Base-by-base conservation (phyloP, 23 tunicate genomes). In the Phallusia fumigata region DNA sequence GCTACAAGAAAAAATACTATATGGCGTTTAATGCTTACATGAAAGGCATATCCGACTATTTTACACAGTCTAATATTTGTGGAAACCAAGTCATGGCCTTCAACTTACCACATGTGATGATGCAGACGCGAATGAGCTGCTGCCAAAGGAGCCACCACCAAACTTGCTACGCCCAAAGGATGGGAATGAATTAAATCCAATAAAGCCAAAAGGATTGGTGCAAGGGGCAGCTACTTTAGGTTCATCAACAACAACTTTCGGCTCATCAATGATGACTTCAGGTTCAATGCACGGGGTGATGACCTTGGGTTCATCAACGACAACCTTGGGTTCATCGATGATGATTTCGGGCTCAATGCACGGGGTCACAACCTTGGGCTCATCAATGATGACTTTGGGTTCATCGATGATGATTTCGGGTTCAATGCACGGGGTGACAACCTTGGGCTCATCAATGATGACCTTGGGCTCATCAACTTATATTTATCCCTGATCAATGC, bases 261-360 rank as follows among this genome's bases (percentile, higher is more conserved):
- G 58, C 18, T 51, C 58, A 51, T 51, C 58, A 18, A 51, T 51
- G 18, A 51, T 51, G 58, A 51, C 18, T 51, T 51, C 58, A 13
- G 58, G 58, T 51, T 51, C n/a, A n/a, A n/a, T 51, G 69, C 28
- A 58, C 16, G 69, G 69, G 28, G 69, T 22, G 5, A 58, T 21
- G 3, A 58, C 69, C 69, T 40, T 40, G 47, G 69, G 69, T 22
- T 58, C 69, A 58, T 58, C 69, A 58, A 58, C 28, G 69, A 58
- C n/a, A n/a, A n/a, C n/a, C 69, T 40, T 40, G 47, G 69, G 69
- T 22, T 58, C 69, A 58, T 58, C 69, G 13, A 58, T 13, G 69
- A 58, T 58, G 69, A 58, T 58, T 5, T 21, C 15, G 69, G 69
- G 69, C 28, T 58, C 69, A 58, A 21, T 24, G 16, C 11, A 8